These are phyloP conservation scores for Cichladusa arquata DNA, from an alignment of 2,113 vertebrate species.

Conservation along the genomic window DNA sequence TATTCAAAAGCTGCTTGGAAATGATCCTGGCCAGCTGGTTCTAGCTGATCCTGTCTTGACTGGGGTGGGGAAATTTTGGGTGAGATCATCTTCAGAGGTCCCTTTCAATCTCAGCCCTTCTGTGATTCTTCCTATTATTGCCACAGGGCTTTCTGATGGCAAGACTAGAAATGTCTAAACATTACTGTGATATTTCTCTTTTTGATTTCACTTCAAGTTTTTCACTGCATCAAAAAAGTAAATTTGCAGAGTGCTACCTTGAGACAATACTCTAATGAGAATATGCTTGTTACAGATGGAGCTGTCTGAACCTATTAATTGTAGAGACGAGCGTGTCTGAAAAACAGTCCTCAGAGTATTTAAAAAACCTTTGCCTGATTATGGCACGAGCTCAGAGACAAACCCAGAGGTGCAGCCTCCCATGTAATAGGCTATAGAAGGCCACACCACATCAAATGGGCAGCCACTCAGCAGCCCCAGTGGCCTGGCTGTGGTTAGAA, in stretches of 20 bases:
- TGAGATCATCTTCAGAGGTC: neutral
- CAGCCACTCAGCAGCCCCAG: neutral
- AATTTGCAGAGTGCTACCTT: neutral
- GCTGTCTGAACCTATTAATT: conserved; percentile 19
- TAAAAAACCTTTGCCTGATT: neutral
- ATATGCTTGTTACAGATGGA: conserved; percentile 16
- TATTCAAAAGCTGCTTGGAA: neutral
- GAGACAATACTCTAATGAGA: conserved; percentile 14
- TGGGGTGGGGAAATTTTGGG: neutral
- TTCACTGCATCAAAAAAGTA: neutral
- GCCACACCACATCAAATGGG: neutral
- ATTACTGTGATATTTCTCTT: neutral
- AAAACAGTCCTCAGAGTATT: neutral
- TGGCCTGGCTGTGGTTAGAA: neutral
- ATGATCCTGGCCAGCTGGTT: neutral
- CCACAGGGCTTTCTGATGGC: neutral
- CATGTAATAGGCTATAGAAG: neutral
- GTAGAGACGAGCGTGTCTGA: neutral
- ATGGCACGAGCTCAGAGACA: neutral
- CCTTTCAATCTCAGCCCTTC: neutral
- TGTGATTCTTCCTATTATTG: neutral
- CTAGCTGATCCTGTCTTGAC: neutral
- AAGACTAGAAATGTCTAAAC: neutral
- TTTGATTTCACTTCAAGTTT: neutral
- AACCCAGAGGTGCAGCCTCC: neutral